These are phyloP conservation scores for Anhinga rufa DNA, from an alignment of 2,113 vertebrate species.

Conservation along the genomic window DNA sequence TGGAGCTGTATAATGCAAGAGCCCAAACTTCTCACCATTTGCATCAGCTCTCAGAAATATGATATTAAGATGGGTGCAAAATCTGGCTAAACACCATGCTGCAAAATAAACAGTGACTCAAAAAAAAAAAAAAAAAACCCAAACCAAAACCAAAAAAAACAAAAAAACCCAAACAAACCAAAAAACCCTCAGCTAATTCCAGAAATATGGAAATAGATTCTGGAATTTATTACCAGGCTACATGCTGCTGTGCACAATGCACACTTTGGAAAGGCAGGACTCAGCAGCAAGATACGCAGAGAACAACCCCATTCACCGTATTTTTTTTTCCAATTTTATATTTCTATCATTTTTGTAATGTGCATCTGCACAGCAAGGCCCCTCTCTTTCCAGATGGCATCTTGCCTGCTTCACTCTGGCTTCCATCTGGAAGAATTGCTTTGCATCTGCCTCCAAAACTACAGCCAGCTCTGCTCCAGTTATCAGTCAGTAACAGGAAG, in stretches of 20 bases:
- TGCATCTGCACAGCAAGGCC: conserved; percentile 29
- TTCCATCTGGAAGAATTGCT: conserved; percentile 50
- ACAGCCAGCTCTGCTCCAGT: conserved; percentile 25
- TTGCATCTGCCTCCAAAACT: conserved; percentile 38
- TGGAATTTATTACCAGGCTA: background rate
- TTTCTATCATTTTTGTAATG: conserved; percentile 10
- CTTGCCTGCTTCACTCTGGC: conserved; percentile 42
- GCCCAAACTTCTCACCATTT: background rate
- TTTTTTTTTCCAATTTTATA: background rate
- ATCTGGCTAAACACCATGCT: background rate
- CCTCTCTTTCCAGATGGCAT: conserved; percentile 48
- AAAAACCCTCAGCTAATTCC: background rate
- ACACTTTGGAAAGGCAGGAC: background rate
- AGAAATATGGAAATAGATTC: background rate
- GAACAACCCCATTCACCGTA: background rate
- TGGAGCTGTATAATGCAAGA: background rate
- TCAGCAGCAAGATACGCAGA: background rate
- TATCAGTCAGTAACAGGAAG: background rate
- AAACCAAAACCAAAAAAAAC: no score
- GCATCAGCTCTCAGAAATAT: background rate
- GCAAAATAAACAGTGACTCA: background rate
- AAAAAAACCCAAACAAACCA: no score
- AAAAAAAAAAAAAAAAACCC: background rate
- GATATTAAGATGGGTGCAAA: background rate
- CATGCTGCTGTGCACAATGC: background rate